A percentile compares a stretch with the other conserved stretches of the same genome.
These are phyloP conservation scores for Eustalomyia histrio DNA, from an alignment of 2,888 invertebrate species.

Conservation along the genomic window DNA sequence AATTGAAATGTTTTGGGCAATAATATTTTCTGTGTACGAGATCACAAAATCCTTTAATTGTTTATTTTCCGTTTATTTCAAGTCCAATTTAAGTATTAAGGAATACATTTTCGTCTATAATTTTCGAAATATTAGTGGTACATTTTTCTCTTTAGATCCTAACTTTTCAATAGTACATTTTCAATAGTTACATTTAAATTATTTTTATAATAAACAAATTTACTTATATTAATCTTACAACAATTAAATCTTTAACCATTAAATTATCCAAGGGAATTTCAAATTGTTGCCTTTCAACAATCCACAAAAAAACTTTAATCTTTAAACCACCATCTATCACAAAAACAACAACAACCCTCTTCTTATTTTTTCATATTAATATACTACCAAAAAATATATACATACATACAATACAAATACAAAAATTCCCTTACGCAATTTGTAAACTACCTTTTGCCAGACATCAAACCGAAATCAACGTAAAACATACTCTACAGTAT, in stretches of 20 bases:
- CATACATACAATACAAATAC: background rate
- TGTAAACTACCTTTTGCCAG: conserved; percentile 50
- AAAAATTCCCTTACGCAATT: conserved; percentile 50
- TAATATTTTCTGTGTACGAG: no score
- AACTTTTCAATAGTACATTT: no score
- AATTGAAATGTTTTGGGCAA: no score
- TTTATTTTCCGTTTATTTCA: no score
- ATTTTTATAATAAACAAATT: no score
- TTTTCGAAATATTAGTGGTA: no score
- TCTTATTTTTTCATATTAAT: background rate
- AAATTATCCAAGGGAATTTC: background rate
- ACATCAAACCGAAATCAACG: conserved; percentile 2
- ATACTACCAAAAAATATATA: background rate
- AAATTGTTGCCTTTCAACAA: conserved; percentile 1
- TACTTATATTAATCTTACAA: no score
- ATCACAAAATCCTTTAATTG: no score
- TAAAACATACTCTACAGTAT: background rate
- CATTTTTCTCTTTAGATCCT: no score
- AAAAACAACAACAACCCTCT: background rate
- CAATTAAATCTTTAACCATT: background rate
- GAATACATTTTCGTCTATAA: no score
- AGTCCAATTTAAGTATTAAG: no score
- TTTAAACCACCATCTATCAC: background rate
- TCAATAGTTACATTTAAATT: no score
- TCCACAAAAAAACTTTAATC: background rate